phyloP scores from a whole-genome alignment of 2,113 vertebrate genomes.

The Hippocampus comes region DNA sequence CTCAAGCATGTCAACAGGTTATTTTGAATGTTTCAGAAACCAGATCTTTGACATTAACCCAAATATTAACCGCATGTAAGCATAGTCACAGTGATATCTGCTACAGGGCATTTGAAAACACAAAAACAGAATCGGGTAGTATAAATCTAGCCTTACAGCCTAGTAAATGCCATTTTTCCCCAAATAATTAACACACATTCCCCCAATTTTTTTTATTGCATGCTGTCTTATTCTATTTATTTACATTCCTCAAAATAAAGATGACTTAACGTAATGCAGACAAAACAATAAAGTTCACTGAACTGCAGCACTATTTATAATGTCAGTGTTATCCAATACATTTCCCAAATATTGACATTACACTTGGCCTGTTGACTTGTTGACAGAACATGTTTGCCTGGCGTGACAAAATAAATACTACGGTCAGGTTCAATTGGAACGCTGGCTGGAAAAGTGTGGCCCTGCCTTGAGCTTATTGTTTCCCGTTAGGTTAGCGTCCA shows the following conservation, averaged over 20 bases:
- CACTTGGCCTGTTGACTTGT: slow-evolving; percentile 34
- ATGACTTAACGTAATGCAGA: slow-evolving; percentile 2
- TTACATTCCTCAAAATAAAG: not conserved
- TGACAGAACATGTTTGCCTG: slow-evolving; percentile 45
- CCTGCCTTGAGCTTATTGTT: slow-evolving; percentile 17
- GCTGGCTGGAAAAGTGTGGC: slow-evolving; percentile 8
- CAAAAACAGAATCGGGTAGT: no score
- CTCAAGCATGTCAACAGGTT: no score
- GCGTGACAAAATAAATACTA: slow-evolving; percentile 41
- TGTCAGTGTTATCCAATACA: slow-evolving; percentile 17
- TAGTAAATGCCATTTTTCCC: not conserved
- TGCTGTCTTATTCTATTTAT: not conserved
- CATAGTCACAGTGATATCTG: no score
- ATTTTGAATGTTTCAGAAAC: no score
- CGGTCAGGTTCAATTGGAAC: slow-evolving; percentile 26
- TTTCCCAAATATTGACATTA: slow-evolving; percentile 47
- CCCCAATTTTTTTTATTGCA: not conserved
- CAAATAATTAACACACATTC: not conserved
- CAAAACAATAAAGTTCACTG: slow-evolving; percentile 5
- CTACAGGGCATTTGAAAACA: no score
- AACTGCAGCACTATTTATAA: slow-evolving; percentile 12
- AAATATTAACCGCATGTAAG: no score
- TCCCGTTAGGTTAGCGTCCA: slow-evolving; percentile 17
- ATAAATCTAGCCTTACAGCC: not conserved
- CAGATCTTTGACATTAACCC: no score